Base-by-base conservation (phyloP, 2,113 vertebrate species). In the Proterorhinus semilunaris region DNA sequence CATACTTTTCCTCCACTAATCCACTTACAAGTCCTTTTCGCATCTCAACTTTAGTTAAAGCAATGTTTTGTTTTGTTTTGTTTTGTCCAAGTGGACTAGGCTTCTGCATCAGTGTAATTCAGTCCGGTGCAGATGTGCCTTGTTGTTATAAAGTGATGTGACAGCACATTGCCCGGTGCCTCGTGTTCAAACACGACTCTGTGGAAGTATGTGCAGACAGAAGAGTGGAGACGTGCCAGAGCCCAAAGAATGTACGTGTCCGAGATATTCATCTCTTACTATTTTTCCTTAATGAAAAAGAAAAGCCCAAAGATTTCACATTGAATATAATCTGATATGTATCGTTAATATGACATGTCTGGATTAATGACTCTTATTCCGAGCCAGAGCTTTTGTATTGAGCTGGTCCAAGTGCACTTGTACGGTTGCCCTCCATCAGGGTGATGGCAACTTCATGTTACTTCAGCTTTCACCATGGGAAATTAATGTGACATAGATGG, bases 121-220 rank as follows among this genome's bases (percentile, higher is more conserved):
- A 62, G 47, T 53, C 62, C 70, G 10, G 66, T 62, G 74, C 69
- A 65, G 58, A 61, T 53, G 70, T 64, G 64, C 71, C 72, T 50
- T 48, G 62, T 61, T 47, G 72, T 74, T 76, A 62, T 76, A 36
- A 85, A 77, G 72, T 83, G 85, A 82, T 83, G 75, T 90, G 83
- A 87, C 79, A 83, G 77, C 72, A 66, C 72, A 46, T 73, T 73
- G 75, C 81, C 82, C 51, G 68, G 72, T 76, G 58, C 4, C 84
- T 93, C 94, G 69, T 84, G 94, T 93, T 89, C 79, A 49, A 67
- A 92, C 94, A 92, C 17, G 94, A 90, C 69, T 72, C 5, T 36
- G 65, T 70, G 65, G 57, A 88, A 87, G 80, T 86, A 87, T 84
- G 78, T 50, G 72, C 71, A 66, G 66, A 43, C 71, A 54, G 80